A percentile compares a stretch with the other conserved stretches of the same genome.
Conservation (phyloP, 2,888 invertebrate species). For the Drosophila limbata region DNA sequence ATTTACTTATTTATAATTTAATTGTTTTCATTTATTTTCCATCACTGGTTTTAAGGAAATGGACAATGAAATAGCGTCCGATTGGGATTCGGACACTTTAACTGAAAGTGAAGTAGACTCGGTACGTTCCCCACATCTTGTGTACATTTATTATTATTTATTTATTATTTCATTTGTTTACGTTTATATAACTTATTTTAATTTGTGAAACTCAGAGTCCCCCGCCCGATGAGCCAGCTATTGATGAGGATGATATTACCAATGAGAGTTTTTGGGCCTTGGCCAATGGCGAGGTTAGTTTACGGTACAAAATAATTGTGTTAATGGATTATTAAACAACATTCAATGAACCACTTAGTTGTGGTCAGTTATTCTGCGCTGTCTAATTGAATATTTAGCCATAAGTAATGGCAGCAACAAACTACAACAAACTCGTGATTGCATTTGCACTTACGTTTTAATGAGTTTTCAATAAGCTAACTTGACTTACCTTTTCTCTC, state of each 20-base stretch:
- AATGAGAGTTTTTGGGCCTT: constrained; percentile 51
- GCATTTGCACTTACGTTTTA: constrained; percentile 50
- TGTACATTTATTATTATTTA: constrained; percentile 13
- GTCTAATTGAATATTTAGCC: constrained; percentile 55
- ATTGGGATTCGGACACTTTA: constrained; percentile 1
- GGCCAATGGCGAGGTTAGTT: constrained; percentile 47
- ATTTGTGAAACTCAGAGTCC: constrained; percentile 33
- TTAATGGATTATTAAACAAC: constrained; percentile 1
- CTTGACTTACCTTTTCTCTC: constrained; percentile 9
- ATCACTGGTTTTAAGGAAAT: constrained; percentile 38
- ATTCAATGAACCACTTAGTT: not conserved
- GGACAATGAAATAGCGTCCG: constrained; percentile 29
- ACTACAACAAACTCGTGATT: constrained; percentile 20
- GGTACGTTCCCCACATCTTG: constrained; percentile 22
- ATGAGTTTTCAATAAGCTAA: constrained; percentile 58
- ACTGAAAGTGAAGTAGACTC: constrained; percentile 30
- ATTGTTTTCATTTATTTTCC: constrained; percentile 2
- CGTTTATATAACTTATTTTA: constrained; percentile 17
- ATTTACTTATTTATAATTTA: constrained; percentile 11
- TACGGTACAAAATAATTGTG: not conserved
- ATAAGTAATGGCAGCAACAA: constrained; percentile 40
- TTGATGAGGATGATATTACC: constrained; percentile 53
- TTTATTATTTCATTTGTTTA: constrained; percentile 11
- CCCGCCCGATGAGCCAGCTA: constrained; percentile 32
- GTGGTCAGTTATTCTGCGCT: constrained; percentile 18